Percentiles rank a stretch among this genome's conserved stretches.
phyloP scores from a whole-genome alignment of 2,888 invertebrate genomes.

The Monochamus alternatus region DNA sequence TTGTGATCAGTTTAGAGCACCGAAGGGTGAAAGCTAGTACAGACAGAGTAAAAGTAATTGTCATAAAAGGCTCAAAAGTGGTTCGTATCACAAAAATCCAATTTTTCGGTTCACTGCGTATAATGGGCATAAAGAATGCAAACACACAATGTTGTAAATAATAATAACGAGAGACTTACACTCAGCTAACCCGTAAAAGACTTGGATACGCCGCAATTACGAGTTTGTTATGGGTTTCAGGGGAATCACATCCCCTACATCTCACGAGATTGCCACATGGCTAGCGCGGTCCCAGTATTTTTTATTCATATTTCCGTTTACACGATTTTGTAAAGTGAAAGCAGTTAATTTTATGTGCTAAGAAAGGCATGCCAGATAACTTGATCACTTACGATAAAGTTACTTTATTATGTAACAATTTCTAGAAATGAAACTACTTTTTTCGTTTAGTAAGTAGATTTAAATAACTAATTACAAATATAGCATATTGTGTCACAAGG shows the following conservation, averaged over 20 bases:
- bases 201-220: constrained; percentile 1
- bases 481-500: too few relatives aligned
- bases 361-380: background rate
- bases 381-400: too few relatives aligned
- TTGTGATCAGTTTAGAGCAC: too few relatives aligned
- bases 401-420: too few relatives aligned
- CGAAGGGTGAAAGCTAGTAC: too few relatives aligned
- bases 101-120: background rate
- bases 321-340: background rate
- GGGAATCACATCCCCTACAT: constrained; percentile 7
- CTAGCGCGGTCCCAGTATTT: background rate
- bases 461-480: too few relatives aligned
- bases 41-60: too few relatives aligned
- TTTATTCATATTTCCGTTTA: constrained; percentile 7
- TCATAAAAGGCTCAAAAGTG: too few relatives aligned
- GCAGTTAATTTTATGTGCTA: background rate
- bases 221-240: constrained; percentile 10
- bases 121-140: background rate
- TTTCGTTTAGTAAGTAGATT: too few relatives aligned
- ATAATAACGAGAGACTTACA: background rate
- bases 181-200: background rate
- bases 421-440: too few relatives aligned
- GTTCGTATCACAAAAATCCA: background rate
- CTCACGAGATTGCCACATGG: background rate
- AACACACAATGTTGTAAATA: background rate